A percentile compares a stretch with the other conserved stretches of the same genome.
Evolutionary conservation across 1,140 invertebrate species (phyloP).

Genomic region (Dreissena rostriformis): DNA sequence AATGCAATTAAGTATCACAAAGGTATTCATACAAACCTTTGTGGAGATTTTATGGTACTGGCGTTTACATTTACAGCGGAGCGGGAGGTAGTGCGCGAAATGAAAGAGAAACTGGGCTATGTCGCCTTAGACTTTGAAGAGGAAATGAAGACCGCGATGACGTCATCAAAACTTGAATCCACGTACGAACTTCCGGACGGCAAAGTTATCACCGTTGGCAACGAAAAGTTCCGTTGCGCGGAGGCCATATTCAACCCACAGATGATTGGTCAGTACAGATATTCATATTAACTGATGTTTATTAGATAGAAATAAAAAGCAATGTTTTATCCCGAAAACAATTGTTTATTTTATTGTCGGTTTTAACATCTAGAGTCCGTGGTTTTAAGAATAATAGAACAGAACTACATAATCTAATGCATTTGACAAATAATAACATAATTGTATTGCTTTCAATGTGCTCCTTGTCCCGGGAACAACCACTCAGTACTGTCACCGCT

Average conservation of each 20-base stretch:
- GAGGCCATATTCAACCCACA: constrained; percentile 87
- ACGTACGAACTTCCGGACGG: constrained; percentile 82
- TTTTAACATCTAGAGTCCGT: no score
- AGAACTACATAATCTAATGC: no score
- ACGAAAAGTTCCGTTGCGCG: constrained; percentile 77
- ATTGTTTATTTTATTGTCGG: not conserved
- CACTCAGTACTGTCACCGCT: no score
- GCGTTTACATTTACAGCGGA: constrained; percentile 91
- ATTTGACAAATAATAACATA: no score
- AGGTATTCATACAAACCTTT: no score
- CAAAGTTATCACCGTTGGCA: no score
- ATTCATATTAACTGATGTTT: not conserved
- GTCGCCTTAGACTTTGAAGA: constrained; percentile 85
- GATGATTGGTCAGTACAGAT: constrained; percentile 65
- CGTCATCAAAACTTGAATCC: constrained; percentile 79
- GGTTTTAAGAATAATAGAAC: no score
- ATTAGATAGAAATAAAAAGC: not conserved
- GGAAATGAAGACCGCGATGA: constrained; percentile 95
- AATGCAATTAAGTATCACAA: no score
- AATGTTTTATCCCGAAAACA: not conserved
- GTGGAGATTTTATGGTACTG: no score
- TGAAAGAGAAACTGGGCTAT: constrained; percentile 85
- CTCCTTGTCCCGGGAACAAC: no score
- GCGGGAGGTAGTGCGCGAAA: constrained; percentile 95
- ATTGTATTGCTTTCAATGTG: no score